phyloP scores from a whole-genome alignment of 2,797 vertebrate genomes.

The Heteromormyrus szaboi region DNA sequence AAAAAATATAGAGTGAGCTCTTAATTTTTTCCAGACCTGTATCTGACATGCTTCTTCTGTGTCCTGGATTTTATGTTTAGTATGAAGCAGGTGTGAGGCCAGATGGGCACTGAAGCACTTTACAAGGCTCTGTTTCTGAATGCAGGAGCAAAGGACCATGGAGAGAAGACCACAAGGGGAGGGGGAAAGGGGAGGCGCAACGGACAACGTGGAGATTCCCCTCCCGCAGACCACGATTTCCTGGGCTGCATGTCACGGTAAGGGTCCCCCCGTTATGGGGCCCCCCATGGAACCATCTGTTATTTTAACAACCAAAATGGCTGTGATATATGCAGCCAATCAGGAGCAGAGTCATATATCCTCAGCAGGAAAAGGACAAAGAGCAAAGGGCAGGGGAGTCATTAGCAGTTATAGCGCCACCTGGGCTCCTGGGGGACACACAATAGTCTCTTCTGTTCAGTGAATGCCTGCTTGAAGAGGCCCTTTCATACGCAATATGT shows the following conservation, averaged over 20 bases:
- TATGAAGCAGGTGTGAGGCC: not conserved
- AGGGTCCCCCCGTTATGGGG: slow-evolving; percentile 24
- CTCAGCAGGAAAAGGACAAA: not conserved
- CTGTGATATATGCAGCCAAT: not conserved
- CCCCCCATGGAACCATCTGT: not conserved
- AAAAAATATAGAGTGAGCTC: not conserved
- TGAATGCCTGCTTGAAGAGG: not conserved
- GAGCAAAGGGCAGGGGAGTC: not conserved
- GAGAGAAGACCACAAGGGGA: slow-evolving; percentile 58
- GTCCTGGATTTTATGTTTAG: not conserved
- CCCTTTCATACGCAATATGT: not conserved
- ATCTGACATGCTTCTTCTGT: not conserved
- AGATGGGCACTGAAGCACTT: not conserved
- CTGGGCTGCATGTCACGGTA: slow-evolving; percentile 96
- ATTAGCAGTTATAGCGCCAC: not conserved
- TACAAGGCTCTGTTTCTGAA: not conserved
- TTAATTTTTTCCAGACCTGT: not conserved
- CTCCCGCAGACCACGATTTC: slow-evolving; percentile 80
- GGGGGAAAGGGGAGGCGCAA: slow-evolving; percentile 65
- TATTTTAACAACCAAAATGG: not conserved
- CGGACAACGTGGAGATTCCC: slow-evolving; percentile 58
- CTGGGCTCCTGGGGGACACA: not conserved
- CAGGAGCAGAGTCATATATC: not conserved
- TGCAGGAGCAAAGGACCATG: slow-evolving; percentile 52
- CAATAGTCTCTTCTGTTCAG: not conserved